Evolutionary conservation across 2,113 vertebrate species (phyloP), one percentile per base, ranked within the genome.

Genomic region (Ibidorhyncha struthersii): DNA sequence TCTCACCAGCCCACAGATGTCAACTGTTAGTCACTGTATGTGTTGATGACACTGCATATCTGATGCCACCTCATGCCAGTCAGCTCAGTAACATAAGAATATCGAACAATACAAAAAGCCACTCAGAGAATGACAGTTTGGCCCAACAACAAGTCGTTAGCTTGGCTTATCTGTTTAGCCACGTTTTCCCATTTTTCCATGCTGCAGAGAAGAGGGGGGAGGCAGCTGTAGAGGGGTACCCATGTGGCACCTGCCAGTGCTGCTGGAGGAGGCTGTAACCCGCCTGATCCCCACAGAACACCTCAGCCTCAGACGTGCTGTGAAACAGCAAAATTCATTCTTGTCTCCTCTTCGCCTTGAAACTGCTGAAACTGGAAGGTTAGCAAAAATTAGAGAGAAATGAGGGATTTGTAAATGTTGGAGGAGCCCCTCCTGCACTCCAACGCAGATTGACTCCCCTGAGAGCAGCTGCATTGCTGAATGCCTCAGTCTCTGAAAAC

Each of bases 101-200:
- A 70, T 87, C 58, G 82, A 97, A 96, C 89, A 78, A 69, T 43
- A 70, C 88, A 90, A 96, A 95, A 95, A 69, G 34, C 50, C 58
- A 73, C 88, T 82, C 73, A 53, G 50, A 21, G 73, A 93, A 34
- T n/a, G 43, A 76, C 30, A 82, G n/a, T 70, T 55, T 63, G 82
- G 62, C 38, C 49, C 78, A 63, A 69, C 34, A n/a, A 5, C 12
- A 40, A 27, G 17, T 36, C 3, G 4, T 67, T 96, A 38, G 5
- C 53, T 78, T 61, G 58, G 32, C 55, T 96, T 96, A 65, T 76
- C 56, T 1, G 1, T 70, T 74, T 63, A 79, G 43, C 36, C 26
- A 8, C 34, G 27, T 55, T 69, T 50, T 72, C 41, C 65, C 5
- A 9, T 63, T 78, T 91, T 79, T 38, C 65, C 9, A 2, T 12